Conservation (phyloP, 2,888 invertebrate species). For the Oxytorus armatus region DNA sequence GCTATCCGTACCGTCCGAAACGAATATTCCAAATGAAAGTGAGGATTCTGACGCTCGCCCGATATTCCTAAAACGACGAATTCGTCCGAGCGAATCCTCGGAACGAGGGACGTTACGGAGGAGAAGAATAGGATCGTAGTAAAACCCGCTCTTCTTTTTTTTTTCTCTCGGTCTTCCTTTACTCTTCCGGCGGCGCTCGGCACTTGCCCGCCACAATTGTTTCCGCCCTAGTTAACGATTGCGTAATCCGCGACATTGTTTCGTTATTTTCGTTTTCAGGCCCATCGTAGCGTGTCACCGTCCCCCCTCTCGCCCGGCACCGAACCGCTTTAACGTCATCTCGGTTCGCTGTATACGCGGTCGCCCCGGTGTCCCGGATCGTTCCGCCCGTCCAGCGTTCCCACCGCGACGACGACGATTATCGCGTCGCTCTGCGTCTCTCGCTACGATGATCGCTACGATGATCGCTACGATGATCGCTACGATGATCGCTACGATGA, state of each 20-base stretch:
- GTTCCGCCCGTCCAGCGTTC: constrained; percentile 59
- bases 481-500: too few relatives aligned
- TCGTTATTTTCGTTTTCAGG: constrained; percentile 84
- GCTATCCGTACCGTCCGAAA: too few relatives aligned
- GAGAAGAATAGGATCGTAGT: too few relatives aligned
- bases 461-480: too few relatives aligned
- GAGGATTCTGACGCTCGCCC: too few relatives aligned
- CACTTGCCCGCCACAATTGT: constrained; percentile 83
- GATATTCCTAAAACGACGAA: too few relatives aligned
- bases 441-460: too few relatives aligned
- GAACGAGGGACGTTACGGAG: too few relatives aligned
- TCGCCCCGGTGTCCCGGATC: constrained; percentile 43
- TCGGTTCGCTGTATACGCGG: constrained; percentile 19
- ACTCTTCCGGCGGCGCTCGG: constrained; percentile 83
- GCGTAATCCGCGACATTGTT: constrained; percentile 83
- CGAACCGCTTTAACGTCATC: not conserved
- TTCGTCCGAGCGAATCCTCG: too few relatives aligned
- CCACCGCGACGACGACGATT: constrained; percentile 42
- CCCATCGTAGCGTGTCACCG: constrained; percentile 83
- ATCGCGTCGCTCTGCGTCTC: constrained; percentile 42
- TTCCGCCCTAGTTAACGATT: constrained; percentile 83
- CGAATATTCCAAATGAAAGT: too few relatives aligned
- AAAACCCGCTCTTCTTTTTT: constrained; percentile 48
- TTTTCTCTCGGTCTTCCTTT: constrained; percentile 27
- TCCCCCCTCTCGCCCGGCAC: constrained; percentile 59